These are phyloP conservation scores for Drosophila robusta DNA, from an alignment of 2,888 invertebrate species.

Conservation along the genomic window DNA sequence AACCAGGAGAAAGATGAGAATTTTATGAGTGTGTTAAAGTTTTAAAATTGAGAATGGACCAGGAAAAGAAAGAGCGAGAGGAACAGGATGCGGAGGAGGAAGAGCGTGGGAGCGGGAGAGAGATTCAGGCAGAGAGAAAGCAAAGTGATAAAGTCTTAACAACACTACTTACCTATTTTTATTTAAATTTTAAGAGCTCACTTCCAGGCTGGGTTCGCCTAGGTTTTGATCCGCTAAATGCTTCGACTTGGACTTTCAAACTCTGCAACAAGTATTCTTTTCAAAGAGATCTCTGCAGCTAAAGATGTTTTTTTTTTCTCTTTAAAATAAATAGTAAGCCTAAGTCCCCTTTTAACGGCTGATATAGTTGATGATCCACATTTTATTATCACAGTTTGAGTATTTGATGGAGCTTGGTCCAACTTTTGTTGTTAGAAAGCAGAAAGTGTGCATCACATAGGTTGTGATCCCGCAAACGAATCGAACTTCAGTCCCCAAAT, in stretches of 20 bases:
- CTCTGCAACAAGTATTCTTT: constrained; percentile 34
- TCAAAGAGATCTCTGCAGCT: not conserved
- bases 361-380: not conserved
- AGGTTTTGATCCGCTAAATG: constrained; percentile 9
- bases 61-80: too few relatives aligned
- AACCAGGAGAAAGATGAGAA: constrained; percentile 26
- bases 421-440: constrained; percentile 4
- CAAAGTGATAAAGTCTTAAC: constrained; percentile 73
- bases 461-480: constrained; percentile 44
- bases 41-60: constrained; percentile 26
- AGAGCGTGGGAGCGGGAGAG: not conserved
- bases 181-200: constrained; percentile 33
- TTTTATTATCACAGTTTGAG: constrained; percentile 8
- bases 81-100: too few relatives aligned
- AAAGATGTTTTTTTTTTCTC: not conserved
- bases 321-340: not conserved
- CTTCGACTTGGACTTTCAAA: constrained; percentile 34
- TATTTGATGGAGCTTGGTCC: constrained; percentile 10
- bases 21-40: constrained; percentile 66
- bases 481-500: constrained; percentile 40
- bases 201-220: constrained; percentile 29
- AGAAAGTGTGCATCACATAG: constrained; percentile 31
- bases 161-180: constrained; percentile 52
- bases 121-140: constrained; percentile 53
- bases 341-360: not conserved